Conservation (phyloP, 2,113 vertebrate species). For the Entomyzon cyanotis region DNA sequence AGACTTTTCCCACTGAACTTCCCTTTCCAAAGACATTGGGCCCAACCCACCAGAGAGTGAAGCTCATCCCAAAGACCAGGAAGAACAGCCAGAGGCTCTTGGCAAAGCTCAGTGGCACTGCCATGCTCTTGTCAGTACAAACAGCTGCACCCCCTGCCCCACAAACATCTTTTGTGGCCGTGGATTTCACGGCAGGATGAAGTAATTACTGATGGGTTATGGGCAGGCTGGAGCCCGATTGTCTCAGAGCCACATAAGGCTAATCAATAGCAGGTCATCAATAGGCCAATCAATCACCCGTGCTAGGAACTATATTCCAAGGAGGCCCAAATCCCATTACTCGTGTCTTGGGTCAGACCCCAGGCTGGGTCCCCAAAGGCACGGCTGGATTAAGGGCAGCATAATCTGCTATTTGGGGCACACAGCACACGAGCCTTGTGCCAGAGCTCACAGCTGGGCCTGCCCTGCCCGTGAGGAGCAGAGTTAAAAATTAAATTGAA, state of each 20-base stretch:
- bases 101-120: background rate
- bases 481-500: background rate
- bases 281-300: constrained; percentile 58
- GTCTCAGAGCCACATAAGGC: constrained; percentile 3
- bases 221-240: background rate
- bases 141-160: background rate
- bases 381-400: background rate
- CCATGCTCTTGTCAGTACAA: fast-evolving
- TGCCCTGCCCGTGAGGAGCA: background rate
- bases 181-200: background rate
- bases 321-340: constrained; percentile 50
- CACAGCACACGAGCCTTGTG: background rate
- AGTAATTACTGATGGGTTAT: constrained; percentile 38
- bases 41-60: background rate
- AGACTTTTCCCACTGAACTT: background rate
- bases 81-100: background rate
- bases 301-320: constrained; percentile 10
- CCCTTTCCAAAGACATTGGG: background rate
- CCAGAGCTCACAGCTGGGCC: constrained; percentile 11
- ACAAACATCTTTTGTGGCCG: background rate
- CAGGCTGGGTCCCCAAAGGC: background rate
- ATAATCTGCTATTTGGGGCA: background rate
- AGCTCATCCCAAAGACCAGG: background rate
- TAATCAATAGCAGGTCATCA: constrained; percentile 63
- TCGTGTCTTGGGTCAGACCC: background rate